Percentiles rank a stretch among this genome's conserved stretches.
phyloP scores from a whole-genome alignment of 2,797 vertebrate genomes.

The Sebastes variabilis region DNA sequence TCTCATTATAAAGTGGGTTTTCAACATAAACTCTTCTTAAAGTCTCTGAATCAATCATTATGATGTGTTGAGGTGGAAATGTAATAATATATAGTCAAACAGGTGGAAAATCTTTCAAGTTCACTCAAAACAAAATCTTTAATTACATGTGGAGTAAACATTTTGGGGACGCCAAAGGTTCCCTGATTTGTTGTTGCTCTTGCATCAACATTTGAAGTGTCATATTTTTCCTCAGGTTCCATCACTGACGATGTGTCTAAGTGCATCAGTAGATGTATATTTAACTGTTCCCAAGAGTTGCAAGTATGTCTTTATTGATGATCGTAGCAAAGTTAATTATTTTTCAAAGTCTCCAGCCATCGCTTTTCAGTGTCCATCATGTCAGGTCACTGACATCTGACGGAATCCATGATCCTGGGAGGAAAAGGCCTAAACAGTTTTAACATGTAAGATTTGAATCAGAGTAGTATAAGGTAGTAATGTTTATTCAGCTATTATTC shows the following conservation, averaged over 20 bases:
- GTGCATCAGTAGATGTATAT: no score
- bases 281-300: background rate
- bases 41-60: background rate
- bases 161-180: background rate
- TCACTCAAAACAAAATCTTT: background rate
- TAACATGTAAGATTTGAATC: background rate
- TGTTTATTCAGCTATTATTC: slow-evolving; percentile 11
- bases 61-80: background rate
- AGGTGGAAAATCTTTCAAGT: background rate
- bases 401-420: background rate
- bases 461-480: background rate
- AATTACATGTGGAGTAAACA: background rate
- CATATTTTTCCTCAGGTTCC: background rate
- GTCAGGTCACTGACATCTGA: background rate
- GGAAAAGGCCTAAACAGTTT: background rate
- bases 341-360: background rate
- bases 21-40: background rate
- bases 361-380: background rate
- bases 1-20: background rate
- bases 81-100: background rate
- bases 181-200: background rate
- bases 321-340: background rate
- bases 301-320: background rate
- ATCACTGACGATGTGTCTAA: no score
- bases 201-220: background rate